phyloP scores from a whole-genome alignment of 1,140 invertebrate genomes.

The Varroa destructor region DNA sequence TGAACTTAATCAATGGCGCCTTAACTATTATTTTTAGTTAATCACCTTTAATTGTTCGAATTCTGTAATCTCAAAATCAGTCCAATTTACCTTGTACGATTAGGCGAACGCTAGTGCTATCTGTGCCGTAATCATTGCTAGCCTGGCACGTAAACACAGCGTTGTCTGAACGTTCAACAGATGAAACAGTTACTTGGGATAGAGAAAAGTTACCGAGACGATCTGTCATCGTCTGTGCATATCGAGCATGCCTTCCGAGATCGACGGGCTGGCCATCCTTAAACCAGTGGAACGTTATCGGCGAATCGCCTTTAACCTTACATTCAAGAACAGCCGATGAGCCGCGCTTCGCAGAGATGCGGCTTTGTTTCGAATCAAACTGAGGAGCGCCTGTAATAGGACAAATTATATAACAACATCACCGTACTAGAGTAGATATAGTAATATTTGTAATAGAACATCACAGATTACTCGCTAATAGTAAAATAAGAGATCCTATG shows the following conservation, averaged over 20 bases:
- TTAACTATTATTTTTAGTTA: too few species aligned
- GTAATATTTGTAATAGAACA: too few species aligned
- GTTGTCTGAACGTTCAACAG: conserved; percentile 70
- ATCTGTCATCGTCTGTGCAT: conserved; percentile 69
- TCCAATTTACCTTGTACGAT: conserved; percentile 47
- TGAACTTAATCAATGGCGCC: too few species aligned
- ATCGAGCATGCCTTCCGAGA: conserved; percentile 60
- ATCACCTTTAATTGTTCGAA: too few species aligned
- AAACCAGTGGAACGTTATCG: conserved; percentile 27
- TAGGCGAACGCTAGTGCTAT: conserved; percentile 74
- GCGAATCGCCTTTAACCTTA: conserved; percentile 30
- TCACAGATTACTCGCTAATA: too few species aligned
- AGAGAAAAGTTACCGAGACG: conserved; percentile 50
- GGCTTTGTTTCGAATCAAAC: conserved; percentile 25
- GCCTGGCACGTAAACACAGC: conserved; percentile 73
- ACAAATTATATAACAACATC: background rate
- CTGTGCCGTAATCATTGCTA: conserved; percentile 70
- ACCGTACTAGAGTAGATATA: too few species aligned
- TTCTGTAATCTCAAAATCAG: too few species aligned
- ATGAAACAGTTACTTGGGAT: conserved; percentile 72
- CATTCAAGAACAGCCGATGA: conserved; percentile 47
- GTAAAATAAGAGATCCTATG: too few species aligned
- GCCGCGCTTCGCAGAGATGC: conserved; percentile 15
- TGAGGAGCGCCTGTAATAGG: conserved; percentile 1
- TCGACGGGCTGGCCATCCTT: conserved; percentile 28